phyloP scores from a whole-genome alignment of 2,113 vertebrate genomes.

The Lepus timidus region DNA sequence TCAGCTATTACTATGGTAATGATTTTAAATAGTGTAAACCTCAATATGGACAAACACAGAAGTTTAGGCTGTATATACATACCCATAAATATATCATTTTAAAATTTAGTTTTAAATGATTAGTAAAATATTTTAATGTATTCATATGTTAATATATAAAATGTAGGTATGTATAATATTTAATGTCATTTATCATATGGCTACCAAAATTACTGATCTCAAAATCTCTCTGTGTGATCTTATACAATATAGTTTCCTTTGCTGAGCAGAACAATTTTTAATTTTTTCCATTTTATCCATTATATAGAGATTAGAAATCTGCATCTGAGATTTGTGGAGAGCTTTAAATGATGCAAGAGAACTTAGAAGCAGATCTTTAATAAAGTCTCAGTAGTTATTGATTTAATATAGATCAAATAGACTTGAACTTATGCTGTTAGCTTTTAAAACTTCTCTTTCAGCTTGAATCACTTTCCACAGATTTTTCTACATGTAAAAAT shows the following conservation, averaged over 20 bases:
- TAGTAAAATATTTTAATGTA: not conserved
- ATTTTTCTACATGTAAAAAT: not conserved
- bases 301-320: not conserved
- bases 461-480: not conserved
- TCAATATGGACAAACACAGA: not conserved
- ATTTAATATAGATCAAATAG: not conserved
- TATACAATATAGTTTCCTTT: not conserved
- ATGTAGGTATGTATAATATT: not conserved
- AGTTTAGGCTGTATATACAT: not conserved
- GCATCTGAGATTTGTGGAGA: not conserved
- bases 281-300: not conserved
- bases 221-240: not conserved
- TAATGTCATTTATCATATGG: not conserved
- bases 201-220: not conserved
- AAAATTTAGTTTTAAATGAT: not conserved
- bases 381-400: not conserved
- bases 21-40: constrained; percentile 10
- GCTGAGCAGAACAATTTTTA: not conserved
- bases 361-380: not conserved
- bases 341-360: not conserved
- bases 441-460: not conserved
- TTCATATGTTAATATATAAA: not conserved
- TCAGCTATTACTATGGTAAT: not conserved
- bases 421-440: not conserved
- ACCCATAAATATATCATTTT: not conserved